Base-by-base conservation (phyloP, 2,888 invertebrate species). In the Epirrita christyi region DNA sequence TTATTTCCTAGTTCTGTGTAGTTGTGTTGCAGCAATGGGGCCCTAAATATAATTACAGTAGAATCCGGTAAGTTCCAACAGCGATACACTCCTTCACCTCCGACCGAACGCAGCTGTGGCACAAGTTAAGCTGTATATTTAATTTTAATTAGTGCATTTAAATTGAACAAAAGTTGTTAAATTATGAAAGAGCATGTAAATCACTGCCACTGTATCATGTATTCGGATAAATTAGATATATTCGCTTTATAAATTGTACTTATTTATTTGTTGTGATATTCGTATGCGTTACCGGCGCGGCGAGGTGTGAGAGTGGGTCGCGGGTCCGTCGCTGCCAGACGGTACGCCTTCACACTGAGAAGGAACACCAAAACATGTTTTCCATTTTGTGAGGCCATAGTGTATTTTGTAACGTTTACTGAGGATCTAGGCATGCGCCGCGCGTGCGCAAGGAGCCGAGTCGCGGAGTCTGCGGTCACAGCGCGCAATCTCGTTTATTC, bases 401-500 rank as follows among this genome's bases (percentile, higher is more conserved):
- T 71, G 72, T 75, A 75, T 72, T 76, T 73, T 67, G 65, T 63
- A 63, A 63, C 49, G 54, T 54, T 61, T 59, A 64, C 50, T 59
- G 61, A 57, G 59, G 57, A 58, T 59, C 61, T 64, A 64, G 57
- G 63, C 63, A 57, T 59, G 40, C 45, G 55, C 21, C 48, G 51
- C 58, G 55, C 6, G 8, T 2, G 6, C 28, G 28, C 28, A 8
- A 2, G 21, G 21, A 21, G 21, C 21, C 21, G 21, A 21, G 54
- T 46, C 52, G 47, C 64, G 60, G 70, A 38, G 34, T 32, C 44
- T 44, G 36, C 69, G 68, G 70, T 70, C 70, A 71, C 67, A 67
- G 76, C 79, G 81, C 78, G 84, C 84, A 86, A 85, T 85, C 87
- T 85, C 88, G 83, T 78, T 79, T 74, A 83, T 86, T 85, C 84